Conservation (phyloP, 2,888 invertebrate species). For the Xanthorhoe designata region DNA sequence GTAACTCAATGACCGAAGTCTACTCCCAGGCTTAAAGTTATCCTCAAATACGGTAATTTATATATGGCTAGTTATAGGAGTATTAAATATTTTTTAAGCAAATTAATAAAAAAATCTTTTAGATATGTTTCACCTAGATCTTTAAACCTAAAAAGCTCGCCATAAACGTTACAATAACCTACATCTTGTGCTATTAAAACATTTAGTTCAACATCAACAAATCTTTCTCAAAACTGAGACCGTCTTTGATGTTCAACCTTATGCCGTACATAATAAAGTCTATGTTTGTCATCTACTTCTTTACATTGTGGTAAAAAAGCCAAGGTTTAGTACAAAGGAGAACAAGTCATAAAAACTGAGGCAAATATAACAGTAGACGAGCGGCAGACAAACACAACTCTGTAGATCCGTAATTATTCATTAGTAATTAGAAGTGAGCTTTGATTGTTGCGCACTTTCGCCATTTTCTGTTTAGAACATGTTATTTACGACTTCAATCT, state of each 20-base stretch:
- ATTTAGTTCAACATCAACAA: background rate
- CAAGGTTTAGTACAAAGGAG: slow-evolving; percentile 1
- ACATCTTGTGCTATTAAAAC: background rate
- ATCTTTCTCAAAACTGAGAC: background rate
- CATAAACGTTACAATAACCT: background rate
- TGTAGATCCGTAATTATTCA: slow-evolving; percentile 12
- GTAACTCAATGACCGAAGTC: no score
- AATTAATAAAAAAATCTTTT: background rate
- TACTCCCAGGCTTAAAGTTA: no score
- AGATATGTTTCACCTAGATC: background rate
- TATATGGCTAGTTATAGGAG: no score
- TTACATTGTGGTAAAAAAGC: background rate
- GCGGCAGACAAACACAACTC: slow-evolving; percentile 18
- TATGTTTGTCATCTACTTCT: background rate
- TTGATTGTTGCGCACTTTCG: slow-evolving; percentile 12
- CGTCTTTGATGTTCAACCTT: background rate
- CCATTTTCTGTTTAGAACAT: background rate
- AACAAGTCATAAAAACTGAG: slow-evolving; percentile 13
- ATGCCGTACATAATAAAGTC: background rate
- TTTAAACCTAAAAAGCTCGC: background rate
- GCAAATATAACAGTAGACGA: slow-evolving; percentile 4
- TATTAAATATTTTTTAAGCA: no score
- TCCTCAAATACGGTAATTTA: no score
- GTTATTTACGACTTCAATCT: slow-evolving; percentile 1
- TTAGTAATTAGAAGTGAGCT: slow-evolving; percentile 11